phyloP scores from a whole-genome alignment of 2,113 vertebrate genomes.

The Ranitomeya imitator region DNA sequence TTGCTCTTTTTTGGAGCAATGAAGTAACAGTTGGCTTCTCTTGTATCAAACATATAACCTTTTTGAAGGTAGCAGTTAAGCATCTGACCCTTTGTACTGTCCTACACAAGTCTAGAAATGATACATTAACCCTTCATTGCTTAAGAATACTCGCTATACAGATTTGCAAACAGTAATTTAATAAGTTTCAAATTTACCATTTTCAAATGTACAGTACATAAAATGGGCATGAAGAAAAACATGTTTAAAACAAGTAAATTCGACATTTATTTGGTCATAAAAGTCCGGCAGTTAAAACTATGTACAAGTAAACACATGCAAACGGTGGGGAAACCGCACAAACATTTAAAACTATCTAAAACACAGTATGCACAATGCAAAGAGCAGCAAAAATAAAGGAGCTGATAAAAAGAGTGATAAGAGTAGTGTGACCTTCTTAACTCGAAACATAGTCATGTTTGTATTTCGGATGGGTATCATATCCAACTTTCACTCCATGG shows the following conservation, averaged over 20 bases:
- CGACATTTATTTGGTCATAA: conserved; percentile 88
- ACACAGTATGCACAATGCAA: conserved; percentile 69
- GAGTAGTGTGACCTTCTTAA: conserved; percentile 54
- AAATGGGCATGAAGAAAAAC: conserved; percentile 27
- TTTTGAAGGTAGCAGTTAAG: no score
- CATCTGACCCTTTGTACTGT: no score
- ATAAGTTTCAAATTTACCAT: neutral
- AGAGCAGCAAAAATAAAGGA: conserved; percentile 60
- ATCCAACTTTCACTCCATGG: conserved; percentile 81
- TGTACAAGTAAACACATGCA: conserved; percentile 90
- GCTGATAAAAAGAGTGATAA: conserved; percentile 27
- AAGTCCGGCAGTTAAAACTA: conserved; percentile 90
- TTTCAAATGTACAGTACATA: conserved; percentile 22
- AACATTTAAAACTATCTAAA: conserved; percentile 73
- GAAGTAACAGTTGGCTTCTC: no score
- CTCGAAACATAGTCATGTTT: conserved; percentile 75
- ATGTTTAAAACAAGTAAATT: conserved; percentile 78
- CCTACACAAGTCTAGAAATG: neutral
- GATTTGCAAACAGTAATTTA: conserved; percentile 11
- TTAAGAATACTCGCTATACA: neutral
- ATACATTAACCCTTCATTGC: neutral
- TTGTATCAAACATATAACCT: no score
- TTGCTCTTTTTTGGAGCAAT: no score
- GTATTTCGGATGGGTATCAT: conserved; percentile 82
- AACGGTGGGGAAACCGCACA: conserved; percentile 74